These are phyloP conservation scores for Brachionichthys hirsutus DNA, from an alignment of 2,113 vertebrate species.

Conservation along the genomic window DNA sequence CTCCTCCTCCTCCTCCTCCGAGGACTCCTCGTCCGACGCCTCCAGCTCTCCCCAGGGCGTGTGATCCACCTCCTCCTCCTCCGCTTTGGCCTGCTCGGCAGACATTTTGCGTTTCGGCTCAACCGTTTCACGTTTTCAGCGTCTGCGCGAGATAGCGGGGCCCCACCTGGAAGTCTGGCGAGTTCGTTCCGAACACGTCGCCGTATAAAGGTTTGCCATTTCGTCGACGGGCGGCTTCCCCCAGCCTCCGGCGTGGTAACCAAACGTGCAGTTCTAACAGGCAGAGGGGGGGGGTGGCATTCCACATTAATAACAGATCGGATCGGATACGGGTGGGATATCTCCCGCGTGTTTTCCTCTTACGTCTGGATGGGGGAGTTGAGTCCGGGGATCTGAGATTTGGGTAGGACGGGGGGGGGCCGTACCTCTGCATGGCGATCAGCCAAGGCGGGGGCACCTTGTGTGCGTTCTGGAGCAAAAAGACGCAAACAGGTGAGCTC, in stretches of 20 bases:
- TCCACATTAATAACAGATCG: not conserved
- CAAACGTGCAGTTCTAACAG: slow-evolving; percentile 86
- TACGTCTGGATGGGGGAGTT: slow-evolving; percentile 91
- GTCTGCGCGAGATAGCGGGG: too few species aligned
- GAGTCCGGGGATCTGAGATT: slow-evolving; percentile 89
- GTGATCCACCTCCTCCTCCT: slow-evolving; percentile 90
- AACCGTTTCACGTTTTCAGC: too few species aligned
- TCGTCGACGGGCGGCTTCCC: slow-evolving; percentile 91
- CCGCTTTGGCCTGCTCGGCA: slow-evolving; percentile 81
- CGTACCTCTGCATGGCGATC: slow-evolving; percentile 92
- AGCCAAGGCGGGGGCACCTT: slow-evolving; percentile 93
- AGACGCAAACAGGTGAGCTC: not conserved
- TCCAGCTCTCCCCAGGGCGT: slow-evolving; percentile 91
- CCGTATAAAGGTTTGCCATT: slow-evolving; percentile 90
- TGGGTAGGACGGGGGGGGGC: slow-evolving; percentile 90
- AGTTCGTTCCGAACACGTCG: slow-evolving; percentile 90
- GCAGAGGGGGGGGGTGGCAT: too few species aligned
- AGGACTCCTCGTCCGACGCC: slow-evolving; percentile 90
- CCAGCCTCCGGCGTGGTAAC: slow-evolving; percentile 92
- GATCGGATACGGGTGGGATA: too few species aligned
- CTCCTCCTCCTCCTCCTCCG: slow-evolving; percentile 91
- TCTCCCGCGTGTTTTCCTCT: not conserved
- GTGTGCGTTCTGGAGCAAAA: slow-evolving; percentile 82
- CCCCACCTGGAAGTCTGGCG: slow-evolving; percentile 87
- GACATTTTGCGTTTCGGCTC: too few species aligned